These are phyloP conservation scores for Acronicta alni DNA, from an alignment of 2,888 invertebrate species.

Conservation along the genomic window DNA sequence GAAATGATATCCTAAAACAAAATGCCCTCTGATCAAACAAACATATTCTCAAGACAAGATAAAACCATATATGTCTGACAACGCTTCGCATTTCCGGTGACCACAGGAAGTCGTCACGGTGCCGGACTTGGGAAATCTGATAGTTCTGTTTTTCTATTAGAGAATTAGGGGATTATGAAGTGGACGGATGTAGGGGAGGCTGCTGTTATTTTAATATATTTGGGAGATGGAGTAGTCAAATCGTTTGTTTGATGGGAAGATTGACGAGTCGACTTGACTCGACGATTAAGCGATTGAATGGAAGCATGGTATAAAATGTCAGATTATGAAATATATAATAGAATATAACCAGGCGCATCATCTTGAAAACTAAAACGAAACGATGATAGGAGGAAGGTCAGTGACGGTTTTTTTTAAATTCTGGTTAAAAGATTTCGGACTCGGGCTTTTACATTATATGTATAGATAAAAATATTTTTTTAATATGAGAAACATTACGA, in stretches of 20 bases:
- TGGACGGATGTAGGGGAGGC: conserved; percentile 63
- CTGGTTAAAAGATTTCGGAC: no score
- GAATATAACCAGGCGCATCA: no score
- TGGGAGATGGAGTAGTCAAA: conserved; percentile 49
- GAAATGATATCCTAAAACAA: not conserved
- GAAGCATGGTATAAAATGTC: no score
- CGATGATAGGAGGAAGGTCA: no score
- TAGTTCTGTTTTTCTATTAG: conserved; percentile 84
- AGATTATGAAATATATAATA: no score
- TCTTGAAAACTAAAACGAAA: no score
- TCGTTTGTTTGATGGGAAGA: conserved; percentile 47
- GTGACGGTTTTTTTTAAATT: no score
- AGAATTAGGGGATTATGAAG: conserved; percentile 81
- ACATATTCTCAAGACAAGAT: conserved; percentile 49
- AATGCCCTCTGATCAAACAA: conserved; percentile 21
- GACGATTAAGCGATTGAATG: no score
- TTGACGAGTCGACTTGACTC: no score
- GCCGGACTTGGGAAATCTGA: conserved; percentile 79
- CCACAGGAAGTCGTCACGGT: conserved; percentile 80
- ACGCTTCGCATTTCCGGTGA: conserved; percentile 72
- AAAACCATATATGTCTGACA: conserved; percentile 59
- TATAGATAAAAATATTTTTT: no score
- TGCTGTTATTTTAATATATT: conserved; percentile 72
- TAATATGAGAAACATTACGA: no score
- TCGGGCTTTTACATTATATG: no score